phyloP scores from a whole-genome alignment of 2,797 vertebrate genomes.

The Melanotaenia maccullochi region DNA sequence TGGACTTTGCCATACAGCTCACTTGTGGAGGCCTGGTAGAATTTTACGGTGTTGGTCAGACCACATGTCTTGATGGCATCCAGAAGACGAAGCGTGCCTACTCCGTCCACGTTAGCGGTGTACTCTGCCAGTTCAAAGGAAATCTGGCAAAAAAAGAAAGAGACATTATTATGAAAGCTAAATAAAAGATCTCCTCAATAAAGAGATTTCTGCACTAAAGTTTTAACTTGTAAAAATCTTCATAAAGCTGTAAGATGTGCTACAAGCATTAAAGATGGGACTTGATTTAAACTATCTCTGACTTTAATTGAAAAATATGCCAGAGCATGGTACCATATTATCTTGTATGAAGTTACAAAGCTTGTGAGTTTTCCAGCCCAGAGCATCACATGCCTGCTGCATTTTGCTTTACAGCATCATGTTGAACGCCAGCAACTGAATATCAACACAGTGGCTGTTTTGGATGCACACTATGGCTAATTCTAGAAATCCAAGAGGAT shows the following conservation, averaged over 20 bases:
- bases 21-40: constrained; percentile 99
- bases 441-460: too few relatives aligned
- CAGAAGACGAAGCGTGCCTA: constrained; percentile 93
- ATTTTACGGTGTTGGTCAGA: constrained; percentile 90
- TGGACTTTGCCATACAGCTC: constrained; percentile 98
- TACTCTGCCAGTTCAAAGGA: constrained; percentile 98
- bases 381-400: too few relatives aligned
- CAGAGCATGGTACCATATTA: too few relatives aligned
- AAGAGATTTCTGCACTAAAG: not conserved
- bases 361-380: too few relatives aligned
- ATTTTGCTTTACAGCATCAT: too few relatives aligned
- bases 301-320: too few relatives aligned
- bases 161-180: not conserved
- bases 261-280: not conserved
- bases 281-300: not conserved
- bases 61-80: constrained; percentile 97
- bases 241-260: too few relatives aligned
- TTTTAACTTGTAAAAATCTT: too few relatives aligned
- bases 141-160: constrained; percentile 78
- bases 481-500: too few relatives aligned
- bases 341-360: too few relatives aligned
- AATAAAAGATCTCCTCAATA: not conserved
- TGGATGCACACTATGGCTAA: too few relatives aligned
- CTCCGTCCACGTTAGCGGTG: constrained; percentile 95
- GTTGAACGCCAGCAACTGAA: too few relatives aligned